Evolutionary conservation across 2,113 vertebrate genomes (phyloP), one percentile per base, ranked within the genome.

Genomic region (Notothenia rossii): DNA sequence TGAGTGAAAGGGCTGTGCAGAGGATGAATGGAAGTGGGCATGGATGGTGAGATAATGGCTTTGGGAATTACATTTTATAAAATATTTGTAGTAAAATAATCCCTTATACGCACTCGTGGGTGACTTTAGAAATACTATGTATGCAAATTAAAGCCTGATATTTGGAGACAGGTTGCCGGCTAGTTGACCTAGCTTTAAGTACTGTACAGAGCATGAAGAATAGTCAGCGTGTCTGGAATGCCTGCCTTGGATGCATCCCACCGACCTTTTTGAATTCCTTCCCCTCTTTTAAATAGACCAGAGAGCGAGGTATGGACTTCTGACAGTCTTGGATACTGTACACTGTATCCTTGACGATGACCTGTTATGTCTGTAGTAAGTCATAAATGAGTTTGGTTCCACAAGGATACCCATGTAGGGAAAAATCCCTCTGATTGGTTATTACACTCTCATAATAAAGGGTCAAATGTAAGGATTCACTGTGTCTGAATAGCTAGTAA

Each of bases 231-330:
- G 87, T 91, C 90, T 92, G 87, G 89, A 85, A 91, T 89, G 83
- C 74, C 36, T 53, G 78, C 61, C 67, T 73, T 65, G 73, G 75
- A 88, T 77, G 73, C 85, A 68, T 81, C 79, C 67, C 85, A 76
- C 65, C 78, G 72, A 93, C 90, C 86, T 90, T 87, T 87, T 65
- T 76, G 83, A 81, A 92, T 91, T 92, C 91, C 86, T 90, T 85
- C 85, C 77, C 76, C 72, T 55, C 86, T 91, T 93, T 93, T 89
- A 93, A 92, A 93, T 92, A 93, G 92, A 89, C 80, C 10, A 10
- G 33, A 76, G 87, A 40, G 36, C 36, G 36, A 89, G 71, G 82
- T 83, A 70, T 72, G 79, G 73, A 58, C 72, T 61, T 66, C 77
- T 75, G 56, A 65, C 70, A 51, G 70, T 73, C 71, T 70, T 83